Conservation (phyloP, 2,888 invertebrate genomes). For the Oegoconia quadripuncta region DNA sequence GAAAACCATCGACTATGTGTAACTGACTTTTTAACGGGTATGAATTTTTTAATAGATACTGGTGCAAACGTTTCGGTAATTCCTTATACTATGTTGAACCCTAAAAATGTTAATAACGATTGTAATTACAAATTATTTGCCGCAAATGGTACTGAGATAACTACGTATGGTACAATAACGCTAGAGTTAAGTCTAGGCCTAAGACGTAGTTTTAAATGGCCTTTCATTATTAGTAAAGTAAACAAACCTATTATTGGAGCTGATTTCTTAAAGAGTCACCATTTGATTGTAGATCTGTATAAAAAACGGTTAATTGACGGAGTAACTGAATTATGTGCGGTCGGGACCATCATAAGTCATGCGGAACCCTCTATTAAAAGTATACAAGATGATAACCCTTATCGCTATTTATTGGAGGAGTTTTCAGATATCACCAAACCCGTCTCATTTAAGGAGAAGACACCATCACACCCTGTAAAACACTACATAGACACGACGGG, state of each 20-base stretch:
- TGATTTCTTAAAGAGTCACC: slow-evolving; percentile 7
- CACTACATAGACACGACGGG: slow-evolving; percentile 10
- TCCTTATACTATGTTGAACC: too few relatives aligned
- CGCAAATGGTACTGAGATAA: slow-evolving; percentile 8
- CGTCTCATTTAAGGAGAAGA: not conserved
- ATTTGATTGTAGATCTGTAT: not conserved
- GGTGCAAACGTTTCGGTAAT: too few relatives aligned
- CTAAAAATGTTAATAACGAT: too few relatives aligned
- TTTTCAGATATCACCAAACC: not conserved
- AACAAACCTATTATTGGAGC: slow-evolving; percentile 9
- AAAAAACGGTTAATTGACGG: not conserved
- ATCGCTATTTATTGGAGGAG: too few relatives aligned
- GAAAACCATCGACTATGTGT: too few relatives aligned
- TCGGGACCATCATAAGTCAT: not conserved
- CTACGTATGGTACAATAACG: slow-evolving; percentile 11
- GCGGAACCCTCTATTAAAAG: not conserved
- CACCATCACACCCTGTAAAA: not conserved
- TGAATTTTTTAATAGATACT: too few relatives aligned
- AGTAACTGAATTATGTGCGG: not conserved
- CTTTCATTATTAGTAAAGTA: slow-evolving; percentile 10
- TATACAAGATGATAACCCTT: too few relatives aligned
- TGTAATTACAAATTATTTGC: too few relatives aligned
- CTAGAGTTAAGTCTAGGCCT: slow-evolving; percentile 6
- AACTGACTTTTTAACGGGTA: too few relatives aligned
- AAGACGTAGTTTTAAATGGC: slow-evolving; percentile 12